Conservation (phyloP, 2,797 vertebrate species). For the Danio kyathit region DNA sequence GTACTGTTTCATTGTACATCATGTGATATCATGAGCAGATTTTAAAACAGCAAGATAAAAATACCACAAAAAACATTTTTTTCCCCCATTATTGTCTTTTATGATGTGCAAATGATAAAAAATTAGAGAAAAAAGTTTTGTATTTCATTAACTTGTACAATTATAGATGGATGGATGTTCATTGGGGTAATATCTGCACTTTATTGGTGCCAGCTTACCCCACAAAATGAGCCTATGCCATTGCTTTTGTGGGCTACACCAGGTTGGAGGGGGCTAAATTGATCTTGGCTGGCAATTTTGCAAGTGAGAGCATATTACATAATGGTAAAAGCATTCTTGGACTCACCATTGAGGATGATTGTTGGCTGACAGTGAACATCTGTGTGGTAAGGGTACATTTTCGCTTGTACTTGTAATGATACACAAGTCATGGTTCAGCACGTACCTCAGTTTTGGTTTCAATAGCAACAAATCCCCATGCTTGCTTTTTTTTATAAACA, state of each 20-base stretch:
- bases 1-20: too few species aligned
- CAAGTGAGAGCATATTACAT: conserved; percentile 39
- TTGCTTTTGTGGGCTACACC: conserved; percentile 36
- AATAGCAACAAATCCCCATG: too few species aligned
- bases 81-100: too few species aligned
- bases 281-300: conserved; percentile 39
- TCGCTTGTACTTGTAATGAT: conserved; percentile 1
- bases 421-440: conserved; percentile 42
- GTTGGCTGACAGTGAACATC: neutral
- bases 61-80: too few species aligned
- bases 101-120: too few species aligned
- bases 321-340: conserved; percentile 44
- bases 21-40: too few species aligned
- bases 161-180: neutral
- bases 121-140: too few species aligned
- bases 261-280: conserved; percentile 36
- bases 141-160: too few species aligned
- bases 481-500: too few species aligned
- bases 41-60: too few species aligned
- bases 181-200: conserved; percentile 37
- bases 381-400: conserved; percentile 39
- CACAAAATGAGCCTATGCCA: conserved; percentile 25
- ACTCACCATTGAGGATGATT: conserved; percentile 34
- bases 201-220: conserved; percentile 36
- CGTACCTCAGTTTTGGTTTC: too few species aligned